Conservation (phyloP, 2,113 vertebrate species). For the Cavia porcellus region DNA sequence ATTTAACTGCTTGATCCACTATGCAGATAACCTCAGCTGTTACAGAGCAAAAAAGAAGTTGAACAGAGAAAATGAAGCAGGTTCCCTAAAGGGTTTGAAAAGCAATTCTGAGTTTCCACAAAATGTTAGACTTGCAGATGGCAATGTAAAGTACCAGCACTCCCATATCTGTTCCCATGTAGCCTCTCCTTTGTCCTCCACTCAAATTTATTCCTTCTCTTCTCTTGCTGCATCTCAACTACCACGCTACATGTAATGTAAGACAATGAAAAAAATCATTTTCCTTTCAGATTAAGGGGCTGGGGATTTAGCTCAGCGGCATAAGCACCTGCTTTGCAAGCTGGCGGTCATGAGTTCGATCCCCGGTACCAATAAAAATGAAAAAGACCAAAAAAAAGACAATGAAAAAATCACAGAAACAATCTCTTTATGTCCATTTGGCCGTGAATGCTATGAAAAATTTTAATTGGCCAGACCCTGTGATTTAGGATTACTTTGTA, state of each 20-base stretch:
- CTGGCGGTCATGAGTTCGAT: too few relatives aligned
- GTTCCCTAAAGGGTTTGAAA: neutral
- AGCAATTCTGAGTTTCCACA: slow-evolving; percentile 39
- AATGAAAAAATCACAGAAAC: neutral
- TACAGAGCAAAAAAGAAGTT: neutral
- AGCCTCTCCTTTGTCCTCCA: neutral
- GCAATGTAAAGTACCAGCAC: neutral
- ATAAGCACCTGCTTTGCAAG: too few relatives aligned
- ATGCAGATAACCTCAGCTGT: neutral
- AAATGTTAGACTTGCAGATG: neutral
- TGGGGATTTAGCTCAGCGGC: too few relatives aligned
- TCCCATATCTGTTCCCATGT: neutral
- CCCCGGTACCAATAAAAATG: too few relatives aligned
- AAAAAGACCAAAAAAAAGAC: neutral
- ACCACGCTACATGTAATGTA: neutral
- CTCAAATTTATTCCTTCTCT: neutral
- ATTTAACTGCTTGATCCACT: slow-evolving; percentile 41
- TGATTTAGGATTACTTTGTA: neutral
- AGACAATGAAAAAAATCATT: neutral
- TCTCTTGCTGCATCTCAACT: slow-evolving; percentile 1
- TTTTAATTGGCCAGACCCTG: neutral
- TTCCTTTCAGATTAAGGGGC: too few relatives aligned
- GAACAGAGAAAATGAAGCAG: neutral
- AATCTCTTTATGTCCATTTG: neutral
- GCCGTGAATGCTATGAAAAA: neutral